Evolutionary conservation across 37 sponge, comb jelly and placozoan genomes (phyloP), one percentile per base, ranked within the genome.

Genomic region (Ianthella basta): DNA sequence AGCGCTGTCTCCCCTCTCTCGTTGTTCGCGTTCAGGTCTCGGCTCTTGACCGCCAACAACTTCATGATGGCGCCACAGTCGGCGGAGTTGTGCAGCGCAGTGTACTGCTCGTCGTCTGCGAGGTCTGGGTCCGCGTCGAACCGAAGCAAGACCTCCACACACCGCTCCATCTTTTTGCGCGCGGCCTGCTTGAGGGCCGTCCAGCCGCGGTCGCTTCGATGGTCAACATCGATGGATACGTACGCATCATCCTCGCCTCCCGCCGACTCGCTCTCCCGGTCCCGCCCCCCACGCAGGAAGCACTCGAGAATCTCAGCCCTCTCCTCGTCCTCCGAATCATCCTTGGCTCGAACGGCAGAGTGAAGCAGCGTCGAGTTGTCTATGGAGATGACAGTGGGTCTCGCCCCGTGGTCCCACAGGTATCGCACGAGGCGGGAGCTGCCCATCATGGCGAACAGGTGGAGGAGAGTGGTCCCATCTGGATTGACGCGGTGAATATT

Each of bases 171-270:
- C 23, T 75, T 60, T 19, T 67, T 86, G 18, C 88, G 41, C 0
- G 88, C 88, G n/a, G 94, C 94, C 21, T 90, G 72, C 77, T 94
- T 94, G 50, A 94, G 39, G 18, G 91, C 94, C 8, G 94, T 94
- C 94, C 94, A 94, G 0, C 94, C 94, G 12, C 60, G 72, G 38
- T 18, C 60, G 72, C 84, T 89, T 44, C 38, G 80, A 50, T 89
- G 67, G 61, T 93, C 44, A 6, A 89, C 29, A 27, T 82, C 77
- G 65, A 92, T 54, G 18, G 70, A 33, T 1, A 34, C 34, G 70
- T 27, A 69, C 19, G 34, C 70, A 12, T 30, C 23, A 8, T 12
- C 32, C 21, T 75, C 78, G 25, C 21, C 53, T 50, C 25, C 44
- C 15, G 44, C 23, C 78, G 44, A 40, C 40, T 75, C 78, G 53